A percentile compares a stretch with the other conserved stretches of the same genome.
Conservation (phyloP, 2,888 invertebrate species). For the Sinelater perroti region DNA sequence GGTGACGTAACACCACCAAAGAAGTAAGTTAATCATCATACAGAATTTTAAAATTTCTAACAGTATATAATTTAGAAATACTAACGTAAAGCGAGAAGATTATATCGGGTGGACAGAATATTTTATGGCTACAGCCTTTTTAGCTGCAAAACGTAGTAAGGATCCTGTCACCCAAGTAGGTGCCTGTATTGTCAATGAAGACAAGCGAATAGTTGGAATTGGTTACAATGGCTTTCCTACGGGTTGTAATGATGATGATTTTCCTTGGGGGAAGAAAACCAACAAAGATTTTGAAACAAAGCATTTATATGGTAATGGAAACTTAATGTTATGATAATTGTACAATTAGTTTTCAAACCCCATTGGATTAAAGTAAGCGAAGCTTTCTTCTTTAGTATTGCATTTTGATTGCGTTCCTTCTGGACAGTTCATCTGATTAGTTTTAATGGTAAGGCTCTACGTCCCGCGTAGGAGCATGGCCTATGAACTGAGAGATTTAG, state of each 20-base stretch:
- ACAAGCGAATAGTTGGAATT: conserved; percentile 88
- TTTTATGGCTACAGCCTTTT: conserved; percentile 92
- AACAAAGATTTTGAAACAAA: conserved; percentile 75
- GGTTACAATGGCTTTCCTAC: conserved; percentile 98
- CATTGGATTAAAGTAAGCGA: too few species aligned
- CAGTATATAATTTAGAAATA: conserved; percentile 31
- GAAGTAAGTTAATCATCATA: neutral
- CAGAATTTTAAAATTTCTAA: neutral
- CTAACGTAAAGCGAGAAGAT: conserved; percentile 65
- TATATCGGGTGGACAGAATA: conserved; percentile 92
- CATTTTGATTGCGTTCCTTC: too few species aligned
- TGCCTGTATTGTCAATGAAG: conserved; percentile 89
- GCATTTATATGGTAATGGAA: conserved; percentile 79
- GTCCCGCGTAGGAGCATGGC: too few species aligned
- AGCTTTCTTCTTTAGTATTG: too few species aligned
- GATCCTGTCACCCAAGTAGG: conserved; percentile 95
- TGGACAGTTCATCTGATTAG: too few species aligned
- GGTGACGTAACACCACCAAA: conserved; percentile 3
- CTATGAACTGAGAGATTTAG: too few species aligned
- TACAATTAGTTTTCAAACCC: too few species aligned
- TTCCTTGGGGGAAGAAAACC: conserved; percentile 86
- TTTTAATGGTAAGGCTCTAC: too few species aligned
- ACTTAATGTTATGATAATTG: too few species aligned
- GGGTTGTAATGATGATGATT: conserved; percentile 86
- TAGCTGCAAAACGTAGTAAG: conserved; percentile 93